Base-by-base conservation (phyloP, 2,113 vertebrate genomes). In the Synchiropus splendidus region DNA sequence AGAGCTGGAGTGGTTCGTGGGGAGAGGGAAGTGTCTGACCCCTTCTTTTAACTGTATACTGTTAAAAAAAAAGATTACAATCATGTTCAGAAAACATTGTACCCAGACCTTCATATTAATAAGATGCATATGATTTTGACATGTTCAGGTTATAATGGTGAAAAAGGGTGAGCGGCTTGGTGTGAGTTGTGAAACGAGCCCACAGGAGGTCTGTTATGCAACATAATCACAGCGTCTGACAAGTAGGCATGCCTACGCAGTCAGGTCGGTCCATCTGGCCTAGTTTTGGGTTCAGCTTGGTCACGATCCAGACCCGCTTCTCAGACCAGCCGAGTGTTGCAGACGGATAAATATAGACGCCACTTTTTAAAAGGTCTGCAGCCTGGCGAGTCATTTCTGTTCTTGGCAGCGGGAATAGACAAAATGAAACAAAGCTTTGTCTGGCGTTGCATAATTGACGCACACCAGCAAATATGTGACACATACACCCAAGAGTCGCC, bases 291-390 rank as follows among this genome's bases (percentile, higher is more conserved):
- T 45, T 44, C 6, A 67, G 70, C 75, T 75, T 66, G 74, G 45
- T 70, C 72, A 53, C 62, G 58, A 53, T 57, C 58, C 72, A 76
- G 69, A 72, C 55, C 63, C 64, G 58, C 59, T 74, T 80, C 75
- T 80, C 67, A 65, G 63, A 72, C 70, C 61, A 63, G 70, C 67
- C 63, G 63, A 74, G 66, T 57, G 67, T 64, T 60, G 56, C 18
- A 14, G 15, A 44, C 31, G 37, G 68, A 49, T 76, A 78, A 78
- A 78, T 78, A 64, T 80, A 78, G 66, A 54, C 16, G 2, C 76
- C 70, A 72, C 75, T 72, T 80, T 78, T 58, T 62, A 42, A 69
- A 67, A 40, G 46, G 43, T 47, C 60, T 49, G 47, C 59, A 64
- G 66, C 67, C 78, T 59, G 53, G 56, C 51, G 16, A 39, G 51